A percentile compares a stretch with the other conserved stretches of the same genome.
Evolutionary conservation across 2,888 invertebrate genomes (phyloP).

Genomic region (Synanthedon vespiformis): DNA sequence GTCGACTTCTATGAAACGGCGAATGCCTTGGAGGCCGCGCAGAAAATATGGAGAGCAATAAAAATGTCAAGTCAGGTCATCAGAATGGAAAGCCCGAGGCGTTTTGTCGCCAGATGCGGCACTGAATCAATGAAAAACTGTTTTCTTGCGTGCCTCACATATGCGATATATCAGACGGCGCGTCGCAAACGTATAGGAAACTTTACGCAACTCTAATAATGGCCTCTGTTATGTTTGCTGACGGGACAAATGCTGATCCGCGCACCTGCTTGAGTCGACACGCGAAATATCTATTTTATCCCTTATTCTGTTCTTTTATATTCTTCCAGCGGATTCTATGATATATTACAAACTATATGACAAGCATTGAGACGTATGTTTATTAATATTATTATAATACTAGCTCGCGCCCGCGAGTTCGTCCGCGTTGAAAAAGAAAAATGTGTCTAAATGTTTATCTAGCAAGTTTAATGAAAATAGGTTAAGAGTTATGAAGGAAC

Average conservation of each 20-base stretch:
- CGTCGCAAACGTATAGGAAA: conserved; percentile 12
- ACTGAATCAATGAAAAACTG: conserved; percentile 69
- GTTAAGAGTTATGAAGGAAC: no score
- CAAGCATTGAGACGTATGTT: no score
- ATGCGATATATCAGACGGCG: conserved; percentile 50
- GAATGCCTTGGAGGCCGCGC: conserved; percentile 57
- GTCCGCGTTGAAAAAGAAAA: no score
- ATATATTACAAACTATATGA: no score
- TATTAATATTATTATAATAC: no score
- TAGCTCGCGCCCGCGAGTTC: no score
- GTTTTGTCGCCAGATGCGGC: conserved; percentile 67
- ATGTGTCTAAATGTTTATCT: no score
- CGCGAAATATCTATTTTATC: conserved; percentile 31
- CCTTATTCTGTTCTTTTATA: background rate
- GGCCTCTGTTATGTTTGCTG: conserved; percentile 44
- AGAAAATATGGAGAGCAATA: conserved; percentile 65
- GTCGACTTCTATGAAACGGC: conserved; percentile 37
- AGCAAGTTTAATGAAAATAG: no score
- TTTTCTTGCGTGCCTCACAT: conserved; percentile 60
- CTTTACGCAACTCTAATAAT: conserved; percentile 37
- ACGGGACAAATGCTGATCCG: conserved; percentile 46
- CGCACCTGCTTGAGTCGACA: conserved; percentile 49
- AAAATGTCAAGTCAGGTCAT: conserved; percentile 71
- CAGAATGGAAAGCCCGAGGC: conserved; percentile 65
- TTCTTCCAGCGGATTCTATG: background rate